Evolutionary conservation across 2,888 invertebrate genomes (phyloP).

Genomic region (Eustalomyia histrio): DNA sequence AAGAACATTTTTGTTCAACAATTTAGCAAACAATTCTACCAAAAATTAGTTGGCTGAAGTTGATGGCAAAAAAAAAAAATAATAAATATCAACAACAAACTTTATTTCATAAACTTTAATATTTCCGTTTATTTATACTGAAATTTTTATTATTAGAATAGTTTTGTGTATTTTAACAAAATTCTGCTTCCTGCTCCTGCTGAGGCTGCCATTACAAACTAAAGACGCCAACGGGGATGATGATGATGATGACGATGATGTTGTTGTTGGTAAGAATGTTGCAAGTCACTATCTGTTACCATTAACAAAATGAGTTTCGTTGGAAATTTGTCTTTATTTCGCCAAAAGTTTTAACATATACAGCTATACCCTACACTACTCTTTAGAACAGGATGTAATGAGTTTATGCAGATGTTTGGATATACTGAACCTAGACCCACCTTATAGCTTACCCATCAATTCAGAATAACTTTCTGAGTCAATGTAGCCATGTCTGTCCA

Average conservation of each 20-base stretch:
- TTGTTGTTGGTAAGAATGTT: not conserved
- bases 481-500: too few relatives aligned
- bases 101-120: constrained; percentile 28
- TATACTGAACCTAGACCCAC: too few relatives aligned
- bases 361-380: too few relatives aligned
- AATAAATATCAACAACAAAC: not conserved
- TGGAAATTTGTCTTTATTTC: not conserved
- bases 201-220: not conserved
- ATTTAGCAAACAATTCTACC: constrained; percentile 20
- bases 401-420: too few relatives aligned
- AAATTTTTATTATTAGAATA: constrained; percentile 45
- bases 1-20: constrained; percentile 20
- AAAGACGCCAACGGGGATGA: constrained; percentile 7
- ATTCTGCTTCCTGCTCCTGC: constrained; percentile 18
- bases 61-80: constrained; percentile 13
- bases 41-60: constrained; percentile 29
- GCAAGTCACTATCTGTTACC: not conserved
- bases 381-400: too few relatives aligned
- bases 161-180: constrained; percentile 27
- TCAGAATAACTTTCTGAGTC: too few relatives aligned
- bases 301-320: constrained; percentile 11
- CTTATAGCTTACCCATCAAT: too few relatives aligned
- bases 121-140: constrained; percentile 39
- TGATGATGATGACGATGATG: not conserved
- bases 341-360: not conserved